These are phyloP conservation scores for Macaca nemestrina DNA, from an alignment of 2,113 vertebrate species.

Conservation along the genomic window DNA sequence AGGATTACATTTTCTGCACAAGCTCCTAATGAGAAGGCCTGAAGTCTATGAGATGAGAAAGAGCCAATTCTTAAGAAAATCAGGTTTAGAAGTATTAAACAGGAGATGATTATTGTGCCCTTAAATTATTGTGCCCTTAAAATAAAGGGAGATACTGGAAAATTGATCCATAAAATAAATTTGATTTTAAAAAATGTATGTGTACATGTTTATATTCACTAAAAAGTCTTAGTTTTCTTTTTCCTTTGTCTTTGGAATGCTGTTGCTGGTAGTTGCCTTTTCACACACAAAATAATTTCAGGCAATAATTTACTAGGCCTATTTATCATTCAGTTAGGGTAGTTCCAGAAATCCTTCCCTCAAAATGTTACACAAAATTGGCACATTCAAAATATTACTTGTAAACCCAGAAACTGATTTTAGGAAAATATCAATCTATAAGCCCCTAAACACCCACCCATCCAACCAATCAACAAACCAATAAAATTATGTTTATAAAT, in stretches of 20 bases:
- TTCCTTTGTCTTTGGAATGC: background rate
- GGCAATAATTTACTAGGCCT: background rate
- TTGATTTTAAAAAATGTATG: background rate
- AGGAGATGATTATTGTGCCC: background rate
- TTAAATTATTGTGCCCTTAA: background rate
- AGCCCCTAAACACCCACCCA: background rate
- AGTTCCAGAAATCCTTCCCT: background rate
- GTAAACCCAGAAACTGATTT: background rate
- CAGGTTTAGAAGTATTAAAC: background rate
- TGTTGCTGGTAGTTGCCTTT: conserved; percentile 1
- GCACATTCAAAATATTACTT: background rate
- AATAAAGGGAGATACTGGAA: background rate
- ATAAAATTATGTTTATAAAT: background rate
- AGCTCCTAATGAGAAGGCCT: background rate
- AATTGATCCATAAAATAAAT: background rate
- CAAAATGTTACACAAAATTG: conserved; percentile 27
- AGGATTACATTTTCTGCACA: background rate
- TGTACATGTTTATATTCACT: background rate
- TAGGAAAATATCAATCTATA: background rate
- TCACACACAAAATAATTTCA: background rate
- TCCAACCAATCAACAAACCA: background rate
- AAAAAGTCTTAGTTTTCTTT: background rate
- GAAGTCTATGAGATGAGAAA: background rate
- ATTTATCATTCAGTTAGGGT: background rate
- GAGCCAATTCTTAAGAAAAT: background rate